Conservation (phyloP, 2,113 vertebrate genomes). For the Paramisgurnus dabryanus region DNA sequence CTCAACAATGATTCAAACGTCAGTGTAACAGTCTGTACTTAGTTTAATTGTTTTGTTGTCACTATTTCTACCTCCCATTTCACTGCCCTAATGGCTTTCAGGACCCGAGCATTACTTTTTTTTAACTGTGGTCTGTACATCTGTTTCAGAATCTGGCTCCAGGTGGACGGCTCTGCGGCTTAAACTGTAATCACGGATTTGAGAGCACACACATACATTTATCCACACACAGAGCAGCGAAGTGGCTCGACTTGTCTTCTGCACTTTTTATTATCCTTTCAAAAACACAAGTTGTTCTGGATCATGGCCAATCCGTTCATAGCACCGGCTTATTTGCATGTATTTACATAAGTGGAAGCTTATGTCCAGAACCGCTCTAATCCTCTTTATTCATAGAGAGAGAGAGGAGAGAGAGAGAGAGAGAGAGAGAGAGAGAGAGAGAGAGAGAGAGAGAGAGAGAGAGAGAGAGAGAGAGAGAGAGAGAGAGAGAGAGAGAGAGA, state of each 20-base stretch:
- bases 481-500: slow-evolving; percentile 17
- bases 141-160: slow-evolving; percentile 10
- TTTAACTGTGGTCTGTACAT: background rate
- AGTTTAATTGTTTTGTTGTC: background rate
- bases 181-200: slow-evolving; percentile 37
- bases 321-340: slow-evolving; percentile 50
- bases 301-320: slow-evolving; percentile 39
- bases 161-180: slow-evolving; percentile 8
- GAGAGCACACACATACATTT: slow-evolving; percentile 26
- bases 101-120: background rate
- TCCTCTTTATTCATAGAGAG: slow-evolving; percentile 43
- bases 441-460: background rate
- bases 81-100: background rate
- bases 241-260: slow-evolving; percentile 42
- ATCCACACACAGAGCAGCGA: slow-evolving; percentile 27
- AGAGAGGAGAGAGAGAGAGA: slow-evolving; percentile 1
- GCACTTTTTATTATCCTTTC: slow-evolving; percentile 44
- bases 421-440: background rate
- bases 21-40: background rate
- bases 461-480: background rate
- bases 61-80: background rate
- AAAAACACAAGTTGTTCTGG: slow-evolving; percentile 46
- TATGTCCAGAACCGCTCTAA: slow-evolving; percentile 45
- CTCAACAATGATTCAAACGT: no score
- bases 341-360: slow-evolving; percentile 50